Evolutionary conservation across 1,140 invertebrate species (phyloP).

Genomic region (Panonychus citri): DNA sequence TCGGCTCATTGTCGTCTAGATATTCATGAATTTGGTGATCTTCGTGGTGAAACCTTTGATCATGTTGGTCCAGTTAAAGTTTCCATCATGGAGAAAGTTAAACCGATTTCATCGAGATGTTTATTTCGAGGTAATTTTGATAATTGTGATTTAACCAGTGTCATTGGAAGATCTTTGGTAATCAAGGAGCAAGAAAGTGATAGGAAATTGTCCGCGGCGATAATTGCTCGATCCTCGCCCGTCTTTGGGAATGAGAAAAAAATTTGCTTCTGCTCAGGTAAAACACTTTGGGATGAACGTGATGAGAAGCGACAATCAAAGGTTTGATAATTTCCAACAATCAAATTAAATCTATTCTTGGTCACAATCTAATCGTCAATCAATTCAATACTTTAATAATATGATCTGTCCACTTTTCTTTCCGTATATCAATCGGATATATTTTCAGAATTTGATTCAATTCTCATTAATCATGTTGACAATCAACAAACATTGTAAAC

Average conservation of each 20-base stretch:
- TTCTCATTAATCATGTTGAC: not conserved
- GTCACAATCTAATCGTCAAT: not conserved
- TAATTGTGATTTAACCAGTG: slow-evolving; percentile 5
- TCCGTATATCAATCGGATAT: not conserved
- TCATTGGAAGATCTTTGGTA: slow-evolving; percentile 8
- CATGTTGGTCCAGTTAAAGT: slow-evolving; percentile 1
- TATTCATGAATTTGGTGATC: slow-evolving; percentile 16
- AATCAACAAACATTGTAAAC: not conserved
- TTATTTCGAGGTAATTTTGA: slow-evolving; percentile 2
- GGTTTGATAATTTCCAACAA: too few species aligned
- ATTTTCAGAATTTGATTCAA: too few species aligned
- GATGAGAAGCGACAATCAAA: slow-evolving; percentile 1
- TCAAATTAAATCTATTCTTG: not conserved
- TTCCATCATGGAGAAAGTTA: not conserved
- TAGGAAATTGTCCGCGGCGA: slow-evolving; percentile 5
- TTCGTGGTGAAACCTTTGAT: slow-evolving; percentile 3
- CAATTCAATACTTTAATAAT: not conserved
- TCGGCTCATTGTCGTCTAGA: not conserved
- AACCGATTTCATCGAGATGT: not conserved
- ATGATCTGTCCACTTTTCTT: not conserved
- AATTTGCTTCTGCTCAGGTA: slow-evolving; percentile 10
- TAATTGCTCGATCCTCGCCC: slow-evolving; percentile 9
- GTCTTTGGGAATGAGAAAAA: slow-evolving; percentile 9
- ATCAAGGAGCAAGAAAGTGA: not conserved
- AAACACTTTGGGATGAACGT: slow-evolving; percentile 12